Conservation (phyloP, 2,797 vertebrate genomes). For the Phrynocephalus vlangalii region DNA sequence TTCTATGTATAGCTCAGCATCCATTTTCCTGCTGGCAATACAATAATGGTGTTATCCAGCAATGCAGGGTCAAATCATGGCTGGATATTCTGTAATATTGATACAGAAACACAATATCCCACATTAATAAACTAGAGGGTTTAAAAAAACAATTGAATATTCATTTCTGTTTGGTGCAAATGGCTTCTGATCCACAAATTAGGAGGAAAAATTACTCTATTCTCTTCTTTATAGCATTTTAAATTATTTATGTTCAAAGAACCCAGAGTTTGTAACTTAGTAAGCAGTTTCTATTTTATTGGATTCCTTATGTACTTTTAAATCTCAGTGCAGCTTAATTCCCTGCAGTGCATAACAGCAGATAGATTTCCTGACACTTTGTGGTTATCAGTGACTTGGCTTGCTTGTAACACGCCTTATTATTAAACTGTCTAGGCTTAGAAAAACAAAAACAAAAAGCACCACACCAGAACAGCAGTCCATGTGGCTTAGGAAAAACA, state of each 20-base stretch:
- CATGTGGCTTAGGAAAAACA: constrained; percentile 31
- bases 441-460: constrained; percentile 6
- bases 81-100: too few relatives aligned
- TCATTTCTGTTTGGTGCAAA: background rate
- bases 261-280: background rate
- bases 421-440: background rate
- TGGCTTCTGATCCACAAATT: background rate
- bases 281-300: constrained; percentile 5
- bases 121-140: too few relatives aligned
- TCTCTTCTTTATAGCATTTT: constrained; percentile 27
- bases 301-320: constrained; percentile 25
- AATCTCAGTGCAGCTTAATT: constrained; percentile 31
- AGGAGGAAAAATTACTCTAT: background rate
- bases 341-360: background rate
- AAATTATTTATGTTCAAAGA: constrained; percentile 33
- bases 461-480: background rate
- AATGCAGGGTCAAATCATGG: too few relatives aligned
- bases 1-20: too few relatives aligned
- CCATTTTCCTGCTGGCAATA: too few relatives aligned
- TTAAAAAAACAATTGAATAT: background rate
- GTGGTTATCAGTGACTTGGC: background rate
- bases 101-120: too few relatives aligned
- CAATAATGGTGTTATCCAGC: too few relatives aligned
- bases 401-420: background rate
- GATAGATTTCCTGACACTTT: background rate